A percentile compares a stretch with the other conserved stretches of the same genome.
These are phyloP conservation scores for Apis laboriosa DNA, from an alignment of 1,140 invertebrate genomes.

Conservation along the genomic window DNA sequence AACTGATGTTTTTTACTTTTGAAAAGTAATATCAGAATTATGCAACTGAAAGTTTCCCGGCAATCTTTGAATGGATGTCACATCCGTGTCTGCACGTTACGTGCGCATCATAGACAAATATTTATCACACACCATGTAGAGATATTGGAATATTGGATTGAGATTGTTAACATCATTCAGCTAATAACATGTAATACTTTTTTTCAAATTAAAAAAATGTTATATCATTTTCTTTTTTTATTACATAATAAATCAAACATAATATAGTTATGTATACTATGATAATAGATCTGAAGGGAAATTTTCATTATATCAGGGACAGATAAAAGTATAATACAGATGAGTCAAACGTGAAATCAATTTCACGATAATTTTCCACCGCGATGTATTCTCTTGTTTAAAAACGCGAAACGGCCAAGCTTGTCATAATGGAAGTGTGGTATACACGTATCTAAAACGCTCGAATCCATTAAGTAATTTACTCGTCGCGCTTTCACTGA, in stretches of 20 bases:
- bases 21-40: neutral
- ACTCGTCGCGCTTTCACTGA: conserved; percentile 1
- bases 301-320: neutral
- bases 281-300: too few relatives aligned
- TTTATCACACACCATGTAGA: neutral
- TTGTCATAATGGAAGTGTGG: neutral
- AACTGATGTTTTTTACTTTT: neutral
- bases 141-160: too few relatives aligned
- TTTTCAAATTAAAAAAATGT: too few relatives aligned
- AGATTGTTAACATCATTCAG: too few relatives aligned
- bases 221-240: too few relatives aligned
- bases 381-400: too few relatives aligned
- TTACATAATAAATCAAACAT: too few relatives aligned
- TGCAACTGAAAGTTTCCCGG: neutral
- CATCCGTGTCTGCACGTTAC: conserved; percentile 1
- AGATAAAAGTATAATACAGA: neutral
- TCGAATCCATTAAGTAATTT: neutral
- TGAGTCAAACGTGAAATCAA: neutral
- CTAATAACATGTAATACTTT: too few relatives aligned
- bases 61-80: conserved; percentile 4
- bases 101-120: neutral
- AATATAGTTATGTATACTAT: too few relatives aligned
- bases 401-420: neutral
- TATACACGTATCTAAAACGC: neutral
- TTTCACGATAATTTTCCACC: neutral